These are phyloP conservation scores for Plumapathes pennacea DNA, from an alignment of 92 coral and sea anemone species.

Conservation along the genomic window DNA sequence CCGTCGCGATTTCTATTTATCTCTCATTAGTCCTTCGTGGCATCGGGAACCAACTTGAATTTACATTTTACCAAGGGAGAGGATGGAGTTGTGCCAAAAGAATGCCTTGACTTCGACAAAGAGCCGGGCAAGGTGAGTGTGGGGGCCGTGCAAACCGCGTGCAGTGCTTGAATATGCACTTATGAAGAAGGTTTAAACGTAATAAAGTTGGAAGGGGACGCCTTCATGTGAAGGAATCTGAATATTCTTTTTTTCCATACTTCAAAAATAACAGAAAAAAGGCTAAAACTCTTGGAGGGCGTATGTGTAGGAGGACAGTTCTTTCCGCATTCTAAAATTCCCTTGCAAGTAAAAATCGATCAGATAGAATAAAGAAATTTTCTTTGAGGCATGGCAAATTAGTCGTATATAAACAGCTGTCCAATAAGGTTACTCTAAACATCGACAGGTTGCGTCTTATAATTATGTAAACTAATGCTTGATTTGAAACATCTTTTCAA, in stretches of 20 bases:
- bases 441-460: conserved; percentile 64
- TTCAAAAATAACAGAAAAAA: too few relatives aligned
- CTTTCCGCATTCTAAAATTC: too few relatives aligned
- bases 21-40: conserved; percentile 80
- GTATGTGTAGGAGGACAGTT: too few relatives aligned
- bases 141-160: conserved; percentile 4
- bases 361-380: too few relatives aligned
- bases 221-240: conserved; percentile 23
- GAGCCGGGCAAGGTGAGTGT: conserved; percentile 96
- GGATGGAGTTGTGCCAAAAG: conserved; percentile 79
- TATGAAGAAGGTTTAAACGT: conserved; percentile 2
- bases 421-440: conserved; percentile 76
- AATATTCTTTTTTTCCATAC: conserved; percentile 20
- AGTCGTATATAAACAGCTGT: conserved; percentile 83
- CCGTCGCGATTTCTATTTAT: too few relatives aligned
- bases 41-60: conserved; percentile 94
- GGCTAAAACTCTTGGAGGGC: too few relatives aligned
- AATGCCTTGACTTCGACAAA: conserved; percentile 84
- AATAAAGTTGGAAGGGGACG: conserved; percentile 5
- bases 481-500: too few relatives aligned
- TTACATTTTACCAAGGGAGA: conserved; percentile 90
- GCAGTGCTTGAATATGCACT: not conserved
- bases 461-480: too few relatives aligned
- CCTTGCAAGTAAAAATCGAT: too few relatives aligned
- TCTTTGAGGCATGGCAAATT: too few relatives aligned